Conservation (phyloP, 1,140 invertebrate genomes). For the Drosophila miranda region DNA sequence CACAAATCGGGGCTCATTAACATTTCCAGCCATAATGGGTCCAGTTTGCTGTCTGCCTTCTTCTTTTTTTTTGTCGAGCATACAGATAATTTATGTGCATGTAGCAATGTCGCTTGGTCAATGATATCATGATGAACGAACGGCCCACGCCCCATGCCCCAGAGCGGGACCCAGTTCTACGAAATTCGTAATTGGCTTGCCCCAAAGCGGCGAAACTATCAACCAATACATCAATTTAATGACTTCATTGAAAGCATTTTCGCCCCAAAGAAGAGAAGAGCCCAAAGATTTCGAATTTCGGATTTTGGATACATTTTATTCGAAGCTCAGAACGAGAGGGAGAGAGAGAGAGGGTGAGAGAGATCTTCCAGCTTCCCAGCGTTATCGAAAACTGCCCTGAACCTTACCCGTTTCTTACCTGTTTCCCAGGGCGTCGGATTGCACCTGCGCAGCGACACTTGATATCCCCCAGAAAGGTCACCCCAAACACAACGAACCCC, state of each 20-base stretch:
- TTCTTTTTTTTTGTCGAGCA: constrained; percentile 23
- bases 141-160: constrained; percentile 22
- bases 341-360: background rate
- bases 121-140: constrained; percentile 41
- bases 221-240: constrained; percentile 76
- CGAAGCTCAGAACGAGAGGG: background rate
- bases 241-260: constrained; percentile 75
- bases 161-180: constrained; percentile 42
- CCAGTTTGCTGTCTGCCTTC: constrained; percentile 9
- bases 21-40: constrained; percentile 41
- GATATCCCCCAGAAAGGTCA: constrained; percentile 55
- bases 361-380: constrained; percentile 32
- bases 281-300: constrained; percentile 3
- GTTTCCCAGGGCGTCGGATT: constrained; percentile 71
- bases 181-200: constrained; percentile 69
- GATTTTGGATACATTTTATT: constrained; percentile 1
- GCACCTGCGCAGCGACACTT: constrained; percentile 58
- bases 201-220: constrained; percentile 62
- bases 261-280: constrained; percentile 15
- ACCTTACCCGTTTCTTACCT: constrained; percentile 24
- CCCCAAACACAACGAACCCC: background rate
- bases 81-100: constrained; percentile 37
- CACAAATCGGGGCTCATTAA: constrained; percentile 45
- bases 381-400: background rate
- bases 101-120: constrained; percentile 38